Evolutionary conservation across 2,888 invertebrate species (phyloP).

Genomic region (Lepeophtheirus nordmannii): DNA sequence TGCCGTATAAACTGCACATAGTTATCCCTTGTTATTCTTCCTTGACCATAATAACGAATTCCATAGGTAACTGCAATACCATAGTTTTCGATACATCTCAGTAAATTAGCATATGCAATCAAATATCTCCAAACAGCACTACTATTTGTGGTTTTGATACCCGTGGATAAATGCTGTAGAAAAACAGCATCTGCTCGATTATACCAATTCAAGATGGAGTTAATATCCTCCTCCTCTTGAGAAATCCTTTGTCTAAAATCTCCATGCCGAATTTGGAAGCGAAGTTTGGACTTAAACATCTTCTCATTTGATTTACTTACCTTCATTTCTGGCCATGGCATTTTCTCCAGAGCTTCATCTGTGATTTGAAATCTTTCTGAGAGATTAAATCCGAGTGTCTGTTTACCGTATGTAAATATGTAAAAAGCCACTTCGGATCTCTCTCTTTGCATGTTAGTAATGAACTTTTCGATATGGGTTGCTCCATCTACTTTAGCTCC

Average conservation of each 20-base stretch:
- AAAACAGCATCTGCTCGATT: background rate
- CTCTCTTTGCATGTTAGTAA: conserved; percentile 14
- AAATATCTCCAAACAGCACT: background rate
- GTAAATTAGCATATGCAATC: background rate
- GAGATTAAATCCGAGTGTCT: background rate
- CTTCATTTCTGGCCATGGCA: conserved; percentile 5
- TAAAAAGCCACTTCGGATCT: conserved; percentile 13
- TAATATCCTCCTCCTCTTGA: background rate
- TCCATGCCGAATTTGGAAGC: conserved; percentile 19
- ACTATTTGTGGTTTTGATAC: background rate
- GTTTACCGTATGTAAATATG: conserved; percentile 2
- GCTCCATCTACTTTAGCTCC: background rate
- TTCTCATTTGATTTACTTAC: background rate
- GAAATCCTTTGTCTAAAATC: conserved; percentile 16
- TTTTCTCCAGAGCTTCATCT: background rate
- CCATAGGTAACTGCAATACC: conserved; percentile 22
- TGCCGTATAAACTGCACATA: background rate
- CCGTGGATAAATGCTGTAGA: background rate
- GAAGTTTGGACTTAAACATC: conserved; percentile 12
- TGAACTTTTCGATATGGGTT: conserved; percentile 6
- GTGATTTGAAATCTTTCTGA: conserved; percentile 4
- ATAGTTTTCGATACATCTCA: conserved; percentile 5
- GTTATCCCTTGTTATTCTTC: conserved; percentile 1
- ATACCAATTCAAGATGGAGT: background rate
- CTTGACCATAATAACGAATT: conserved; percentile 9